phyloP scores from a whole-genome alignment of 23 tunicate genomes.

The Trididemnum miniatum region DNA sequence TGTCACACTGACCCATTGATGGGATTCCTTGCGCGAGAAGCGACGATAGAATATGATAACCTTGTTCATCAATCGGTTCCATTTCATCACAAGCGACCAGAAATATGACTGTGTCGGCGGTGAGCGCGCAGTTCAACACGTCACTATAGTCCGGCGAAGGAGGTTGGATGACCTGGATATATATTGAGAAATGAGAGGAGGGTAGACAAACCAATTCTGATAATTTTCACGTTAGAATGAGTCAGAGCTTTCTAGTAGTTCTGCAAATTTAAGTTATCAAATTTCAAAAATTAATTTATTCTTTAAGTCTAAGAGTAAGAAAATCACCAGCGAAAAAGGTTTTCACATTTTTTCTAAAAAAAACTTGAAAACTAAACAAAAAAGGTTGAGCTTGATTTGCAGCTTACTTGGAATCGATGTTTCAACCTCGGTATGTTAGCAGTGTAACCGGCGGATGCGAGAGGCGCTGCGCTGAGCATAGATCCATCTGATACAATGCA shows the following conservation, averaged over 20 bases:
- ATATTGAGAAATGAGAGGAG: too few relatives aligned
- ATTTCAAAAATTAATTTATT: too few relatives aligned
- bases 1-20: conserved; percentile 48
- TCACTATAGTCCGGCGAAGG: conserved; percentile 39
- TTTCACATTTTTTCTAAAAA: too few relatives aligned
- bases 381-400: too few relatives aligned
- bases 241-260: too few relatives aligned
- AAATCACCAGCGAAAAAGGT: too few relatives aligned
- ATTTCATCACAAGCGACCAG: conserved; percentile 43
- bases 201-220: too few relatives aligned
- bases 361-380: too few relatives aligned
- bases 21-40: conserved; percentile 76
- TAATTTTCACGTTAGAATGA: too few relatives aligned
- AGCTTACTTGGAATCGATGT: conserved; percentile 84
- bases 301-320: too few relatives aligned
- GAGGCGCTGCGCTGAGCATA: conserved; percentile 15
- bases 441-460: conserved; percentile 66
- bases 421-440: conserved; percentile 68
- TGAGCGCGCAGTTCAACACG: conserved; percentile 53
- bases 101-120: conserved; percentile 77
- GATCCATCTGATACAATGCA: conserved; percentile 34
- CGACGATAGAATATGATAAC: conserved; percentile 42
- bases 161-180: conserved; percentile 81
- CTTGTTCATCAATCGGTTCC: conserved; percentile 70
- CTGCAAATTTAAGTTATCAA: too few relatives aligned